Percentiles rank a stretch among this genome's conserved stretches.
Conservation (phyloP, 2,797 vertebrate genomes). For the Enteromius afrohamiltoni region DNA sequence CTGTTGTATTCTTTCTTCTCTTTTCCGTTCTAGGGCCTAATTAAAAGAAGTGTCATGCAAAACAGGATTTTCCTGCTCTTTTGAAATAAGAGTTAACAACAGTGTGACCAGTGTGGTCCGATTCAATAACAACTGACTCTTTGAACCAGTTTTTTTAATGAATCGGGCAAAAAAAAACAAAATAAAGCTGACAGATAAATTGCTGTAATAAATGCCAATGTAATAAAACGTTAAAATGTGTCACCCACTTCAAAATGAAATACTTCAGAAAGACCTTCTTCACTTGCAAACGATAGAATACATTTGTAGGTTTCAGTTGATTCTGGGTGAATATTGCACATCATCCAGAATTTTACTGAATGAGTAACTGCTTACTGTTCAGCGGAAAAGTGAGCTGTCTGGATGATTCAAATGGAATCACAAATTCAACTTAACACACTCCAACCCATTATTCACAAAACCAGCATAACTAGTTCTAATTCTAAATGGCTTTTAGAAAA, state of each 20-base stretch:
- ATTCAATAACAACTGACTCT: background rate
- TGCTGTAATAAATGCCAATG: background rate
- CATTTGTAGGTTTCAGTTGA: background rate
- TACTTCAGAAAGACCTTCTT: background rate
- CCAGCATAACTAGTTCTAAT: background rate
- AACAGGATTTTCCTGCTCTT: constrained; percentile 21
- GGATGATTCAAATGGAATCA: background rate
- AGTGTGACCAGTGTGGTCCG: background rate
- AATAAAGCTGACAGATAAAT: background rate
- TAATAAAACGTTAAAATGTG: background rate
- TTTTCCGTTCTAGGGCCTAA: constrained; percentile 4
- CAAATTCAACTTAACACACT: background rate
- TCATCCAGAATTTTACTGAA: background rate
- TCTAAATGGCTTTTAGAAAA: background rate
- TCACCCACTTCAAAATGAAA: too few relatives aligned
- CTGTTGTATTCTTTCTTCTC: constrained; percentile 20
- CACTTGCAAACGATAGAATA: background rate
- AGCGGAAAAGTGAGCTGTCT: background rate
- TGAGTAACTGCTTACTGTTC: background rate
- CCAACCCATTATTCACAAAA: background rate
- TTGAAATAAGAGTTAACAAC: constrained; percentile 9
- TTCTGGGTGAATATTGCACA: background rate
- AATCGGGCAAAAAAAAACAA: background rate
- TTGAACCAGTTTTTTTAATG: background rate
- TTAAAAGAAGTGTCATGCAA: constrained; percentile 27